phyloP scores from a whole-genome alignment of 2,888 invertebrate species.

The Ptilodon capucinus region DNA sequence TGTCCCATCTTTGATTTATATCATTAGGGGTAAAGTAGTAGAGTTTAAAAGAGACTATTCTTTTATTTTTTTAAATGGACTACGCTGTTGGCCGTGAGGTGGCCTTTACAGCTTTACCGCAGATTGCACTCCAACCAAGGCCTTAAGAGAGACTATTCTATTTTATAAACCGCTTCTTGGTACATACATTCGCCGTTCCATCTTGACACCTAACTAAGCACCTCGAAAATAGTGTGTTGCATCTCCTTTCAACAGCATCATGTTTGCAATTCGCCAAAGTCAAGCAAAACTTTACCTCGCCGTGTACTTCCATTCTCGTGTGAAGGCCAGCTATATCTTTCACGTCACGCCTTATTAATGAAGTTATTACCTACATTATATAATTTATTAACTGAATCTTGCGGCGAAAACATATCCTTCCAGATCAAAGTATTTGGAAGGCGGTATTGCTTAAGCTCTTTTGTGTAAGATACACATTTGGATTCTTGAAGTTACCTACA shows the following conservation, averaged over 20 bases:
- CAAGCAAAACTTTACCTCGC: slow-evolving; percentile 33
- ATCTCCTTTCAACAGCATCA: slow-evolving; percentile 16
- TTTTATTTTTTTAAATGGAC: too few species aligned
- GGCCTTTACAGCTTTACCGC: too few species aligned
- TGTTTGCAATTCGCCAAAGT: slow-evolving; percentile 56
- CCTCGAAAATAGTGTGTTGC: neutral
- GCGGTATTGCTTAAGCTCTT: slow-evolving; percentile 30
- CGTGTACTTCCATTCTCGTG: slow-evolving; percentile 41
- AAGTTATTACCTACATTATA: slow-evolving; percentile 48
- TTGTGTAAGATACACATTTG: slow-evolving; percentile 28
- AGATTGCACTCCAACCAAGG: too few species aligned
- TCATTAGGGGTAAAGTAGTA: too few species aligned
- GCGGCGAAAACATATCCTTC: slow-evolving; percentile 17
- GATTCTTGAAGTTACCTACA: slow-evolving; percentile 17
- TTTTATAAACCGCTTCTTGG: too few species aligned
- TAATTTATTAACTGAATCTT: slow-evolving; percentile 50
- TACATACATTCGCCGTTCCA: too few species aligned
- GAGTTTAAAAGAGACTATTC: too few species aligned
- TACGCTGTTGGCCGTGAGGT: too few species aligned
- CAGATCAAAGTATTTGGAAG: slow-evolving; percentile 27
- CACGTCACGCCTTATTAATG: slow-evolving; percentile 62
- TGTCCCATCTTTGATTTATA: too few species aligned
- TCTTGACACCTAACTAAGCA: too few species aligned
- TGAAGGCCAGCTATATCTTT: slow-evolving; percentile 53
- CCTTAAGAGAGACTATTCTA: too few species aligned